Evolutionary conservation across 2,888 invertebrate genomes (phyloP), one percentile per base, ranked within the genome.

Genomic region (Drosophila niveifrons): DNA sequence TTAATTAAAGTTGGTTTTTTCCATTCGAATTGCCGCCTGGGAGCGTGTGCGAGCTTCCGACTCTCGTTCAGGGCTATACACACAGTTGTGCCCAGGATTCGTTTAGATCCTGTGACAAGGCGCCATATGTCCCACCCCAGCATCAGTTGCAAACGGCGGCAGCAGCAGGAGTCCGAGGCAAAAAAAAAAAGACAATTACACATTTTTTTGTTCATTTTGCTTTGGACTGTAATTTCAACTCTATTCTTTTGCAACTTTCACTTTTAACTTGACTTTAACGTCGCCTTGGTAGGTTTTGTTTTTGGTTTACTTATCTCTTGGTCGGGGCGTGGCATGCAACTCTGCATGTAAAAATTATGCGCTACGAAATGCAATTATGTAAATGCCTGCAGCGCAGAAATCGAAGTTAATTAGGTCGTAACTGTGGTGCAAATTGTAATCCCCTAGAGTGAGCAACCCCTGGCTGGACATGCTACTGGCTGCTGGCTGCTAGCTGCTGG

Each of bases 351-450:
- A 69, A 75, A 82, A 81, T 82, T 78, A 81, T 85, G 70, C 69
- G 44, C 75, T 48, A 71, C 76, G 61, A 78, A 80, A 83, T 86
- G 84, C 84, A 82, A 86, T 85, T 85, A 85, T 86, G 86, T 86
- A 84, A 86, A 85, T 86, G 86, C 80, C 84, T 65, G 73, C 71
- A 75, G 79, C 55, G 67, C 71, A 70, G 63, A 79, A 84, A 85
- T 85, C 85, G 86, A 85, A 85, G 85, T 86, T 85, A 85, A 85
- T 85, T 86, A 82, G 86, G 82, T 86, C 74, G 73, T 80, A 78
- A 82, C 79, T 78, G 77, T 79, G 77, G 72, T 71, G 81, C 75
- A 74, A 83, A 79, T 80, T 79, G 71, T 67, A 66, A 70, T 69
- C 66, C 79, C 59, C 44, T 51, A 31, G 51, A 62, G 62, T 44